Percentiles rank a stretch among this genome's conserved stretches.
Evolutionary conservation across 2,797 vertebrate genomes (phyloP).

Genomic region (Cephalopachus bancanus): DNA sequence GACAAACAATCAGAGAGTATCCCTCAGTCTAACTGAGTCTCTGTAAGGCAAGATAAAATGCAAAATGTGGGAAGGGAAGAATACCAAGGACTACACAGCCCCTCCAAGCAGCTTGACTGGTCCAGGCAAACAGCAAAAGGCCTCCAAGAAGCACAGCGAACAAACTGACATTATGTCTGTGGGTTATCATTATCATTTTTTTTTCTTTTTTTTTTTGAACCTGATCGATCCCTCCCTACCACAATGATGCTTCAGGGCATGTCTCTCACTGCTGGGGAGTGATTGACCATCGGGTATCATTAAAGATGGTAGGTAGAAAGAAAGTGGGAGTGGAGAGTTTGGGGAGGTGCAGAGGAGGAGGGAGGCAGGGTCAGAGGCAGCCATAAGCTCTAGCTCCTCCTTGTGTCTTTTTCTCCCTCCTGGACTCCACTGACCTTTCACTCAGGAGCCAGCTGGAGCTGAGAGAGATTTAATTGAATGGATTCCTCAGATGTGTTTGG

Average conservation of each 20-base stretch:
- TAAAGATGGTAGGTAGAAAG: constrained; percentile 90
- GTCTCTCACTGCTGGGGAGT: constrained; percentile 95
- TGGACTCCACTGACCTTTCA: constrained; percentile 97
- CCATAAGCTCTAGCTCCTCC: constrained; percentile 83
- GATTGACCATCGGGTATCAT: constrained; percentile 98
- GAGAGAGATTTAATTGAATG: constrained; percentile 98
- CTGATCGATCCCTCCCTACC: constrained; percentile 94
- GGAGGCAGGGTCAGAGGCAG: constrained; percentile 52
- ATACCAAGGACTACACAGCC: constrained; percentile 69
- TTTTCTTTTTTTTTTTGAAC: constrained; percentile 84
- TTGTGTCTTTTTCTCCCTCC: constrained; percentile 91
- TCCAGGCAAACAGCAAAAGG: constrained; percentile 67
- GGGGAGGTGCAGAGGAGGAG: constrained; percentile 82
- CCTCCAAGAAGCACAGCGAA: constrained; percentile 91
- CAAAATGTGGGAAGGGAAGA: constrained; percentile 81
- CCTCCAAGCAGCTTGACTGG: constrained; percentile 82
- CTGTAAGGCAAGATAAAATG: constrained; percentile 87
- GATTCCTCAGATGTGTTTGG: constrained; percentile 96
- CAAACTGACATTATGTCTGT: constrained; percentile 95
- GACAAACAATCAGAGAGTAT: constrained; percentile 70
- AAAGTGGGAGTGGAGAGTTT: background rate
- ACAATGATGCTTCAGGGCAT: constrained; percentile 95
- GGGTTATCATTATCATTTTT: constrained; percentile 97
- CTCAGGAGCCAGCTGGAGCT: constrained; percentile 96
- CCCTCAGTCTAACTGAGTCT: constrained; percentile 85